Conservation (phyloP, 2,888 invertebrate genomes). For the Agrochola lychnidis region DNA sequence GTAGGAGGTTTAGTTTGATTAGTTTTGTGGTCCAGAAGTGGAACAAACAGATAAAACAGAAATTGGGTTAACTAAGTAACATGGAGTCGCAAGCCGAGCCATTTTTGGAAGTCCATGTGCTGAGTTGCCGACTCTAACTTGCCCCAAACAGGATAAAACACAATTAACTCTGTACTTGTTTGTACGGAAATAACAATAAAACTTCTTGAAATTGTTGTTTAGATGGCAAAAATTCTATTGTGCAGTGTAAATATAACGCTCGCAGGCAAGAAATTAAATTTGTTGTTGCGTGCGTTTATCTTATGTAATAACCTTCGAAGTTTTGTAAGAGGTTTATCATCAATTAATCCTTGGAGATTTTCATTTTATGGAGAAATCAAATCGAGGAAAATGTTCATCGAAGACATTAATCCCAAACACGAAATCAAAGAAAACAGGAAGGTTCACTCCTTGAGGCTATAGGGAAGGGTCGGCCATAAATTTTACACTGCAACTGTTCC, state of each 20-base stretch:
- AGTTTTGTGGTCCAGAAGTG: constrained; percentile 46
- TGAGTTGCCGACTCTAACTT: constrained; percentile 36
- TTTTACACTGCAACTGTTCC: constrained; percentile 62
- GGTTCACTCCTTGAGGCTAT: constrained; percentile 39
- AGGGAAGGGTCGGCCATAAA: constrained; percentile 59
- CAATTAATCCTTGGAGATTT: neutral
- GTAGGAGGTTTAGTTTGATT: constrained; percentile 50
- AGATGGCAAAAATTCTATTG: constrained; percentile 16
- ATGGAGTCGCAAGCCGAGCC: constrained; percentile 32
- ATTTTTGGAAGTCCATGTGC: constrained; percentile 37
- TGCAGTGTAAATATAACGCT: constrained; percentile 14
- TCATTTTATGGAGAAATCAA: constrained; percentile 6
- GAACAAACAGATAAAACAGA: constrained; percentile 58
- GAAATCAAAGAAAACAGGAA: constrained; percentile 51
- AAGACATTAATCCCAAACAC: constrained; percentile 25
- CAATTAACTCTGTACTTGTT: constrained; percentile 52
- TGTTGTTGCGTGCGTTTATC: neutral
- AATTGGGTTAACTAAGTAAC: constrained; percentile 52
- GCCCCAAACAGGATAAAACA: constrained; percentile 48
- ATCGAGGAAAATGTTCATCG: constrained; percentile 14
- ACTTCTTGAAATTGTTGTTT: constrained; percentile 49
- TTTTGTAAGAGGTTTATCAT: constrained; percentile 6
- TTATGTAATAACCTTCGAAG: neutral
- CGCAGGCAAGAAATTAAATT: constrained; percentile 11
- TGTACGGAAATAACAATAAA: constrained; percentile 46